Percentiles rank a stretch among this genome's conserved stretches.
Conservation (phyloP, 2,113 vertebrate genomes). For the Lates calcarifer region DNA sequence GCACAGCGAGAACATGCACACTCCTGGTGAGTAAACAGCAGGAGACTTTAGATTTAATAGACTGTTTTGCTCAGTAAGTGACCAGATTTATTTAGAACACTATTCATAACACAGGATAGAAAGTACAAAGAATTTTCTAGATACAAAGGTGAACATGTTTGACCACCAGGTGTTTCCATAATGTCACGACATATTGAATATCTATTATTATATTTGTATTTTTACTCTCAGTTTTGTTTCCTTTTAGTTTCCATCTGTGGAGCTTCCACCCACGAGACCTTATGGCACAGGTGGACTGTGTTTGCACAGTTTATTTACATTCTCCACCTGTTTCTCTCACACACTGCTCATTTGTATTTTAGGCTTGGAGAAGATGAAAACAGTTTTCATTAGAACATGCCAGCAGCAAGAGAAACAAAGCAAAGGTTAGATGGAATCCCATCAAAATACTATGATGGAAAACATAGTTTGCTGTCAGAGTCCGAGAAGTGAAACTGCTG, state of each 20-base stretch:
- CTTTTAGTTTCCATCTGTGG: conserved; percentile 47
- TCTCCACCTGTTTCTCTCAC: conserved; percentile 30
- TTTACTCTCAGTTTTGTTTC: conserved; percentile 18
- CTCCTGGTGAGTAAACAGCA: too few species aligned
- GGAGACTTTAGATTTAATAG: too few species aligned
- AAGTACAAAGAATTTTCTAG: background rate
- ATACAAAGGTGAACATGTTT: background rate
- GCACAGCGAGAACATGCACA: too few species aligned
- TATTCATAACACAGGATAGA: background rate
- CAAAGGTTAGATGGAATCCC: too few species aligned
- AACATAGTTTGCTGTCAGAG: too few species aligned
- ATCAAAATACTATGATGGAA: too few species aligned
- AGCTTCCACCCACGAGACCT: conserved; percentile 18
- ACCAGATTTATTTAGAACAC: too few species aligned
- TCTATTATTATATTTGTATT: background rate
- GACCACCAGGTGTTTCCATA: background rate
- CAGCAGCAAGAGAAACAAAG: conserved; percentile 29
- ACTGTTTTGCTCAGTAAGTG: too few species aligned
- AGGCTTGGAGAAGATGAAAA: conserved; percentile 8
- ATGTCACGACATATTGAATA: background rate
- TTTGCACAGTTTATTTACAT: conserved; percentile 40
- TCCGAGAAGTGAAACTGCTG: too few species aligned
- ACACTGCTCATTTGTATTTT: conserved; percentile 40
- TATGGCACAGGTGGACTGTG: too few species aligned
- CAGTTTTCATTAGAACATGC: conserved; percentile 26